A percentile compares a stretch with the other conserved stretches of the same genome.
phyloP scores from a whole-genome alignment of 2,113 vertebrate genomes.

The Agapornis roseicollis region DNA sequence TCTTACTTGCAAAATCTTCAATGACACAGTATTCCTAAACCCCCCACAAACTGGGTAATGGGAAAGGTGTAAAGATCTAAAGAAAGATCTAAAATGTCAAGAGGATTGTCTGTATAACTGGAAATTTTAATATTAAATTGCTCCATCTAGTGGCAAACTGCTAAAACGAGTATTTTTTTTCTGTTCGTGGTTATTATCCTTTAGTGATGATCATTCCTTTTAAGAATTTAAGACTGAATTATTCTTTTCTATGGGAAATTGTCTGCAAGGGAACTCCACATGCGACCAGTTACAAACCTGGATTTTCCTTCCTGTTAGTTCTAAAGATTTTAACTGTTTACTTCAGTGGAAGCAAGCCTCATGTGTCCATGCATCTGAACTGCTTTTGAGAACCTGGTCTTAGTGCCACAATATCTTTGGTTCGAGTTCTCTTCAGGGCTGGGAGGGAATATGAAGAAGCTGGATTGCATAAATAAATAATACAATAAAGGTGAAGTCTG shows the following conservation, averaged over 20 bases:
- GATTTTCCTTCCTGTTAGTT: background rate
- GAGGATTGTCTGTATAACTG: background rate
- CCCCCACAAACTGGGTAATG: background rate
- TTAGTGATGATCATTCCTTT: background rate
- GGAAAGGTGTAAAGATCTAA: background rate
- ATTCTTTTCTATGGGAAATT: background rate
- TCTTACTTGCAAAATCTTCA: background rate
- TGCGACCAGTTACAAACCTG: background rate
- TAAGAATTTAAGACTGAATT: background rate
- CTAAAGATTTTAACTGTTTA: background rate
- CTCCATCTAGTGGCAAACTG: slow-evolving; percentile 78
- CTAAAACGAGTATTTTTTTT: slow-evolving; percentile 30
- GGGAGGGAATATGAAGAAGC: background rate
- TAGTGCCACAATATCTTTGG: background rate
- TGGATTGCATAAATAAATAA: background rate
- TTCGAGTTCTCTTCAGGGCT: background rate
- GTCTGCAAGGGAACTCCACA: background rate
- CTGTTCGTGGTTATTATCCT: background rate
- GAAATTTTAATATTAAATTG: slow-evolving; percentile 71
- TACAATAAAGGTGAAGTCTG: background rate
- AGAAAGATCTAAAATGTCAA: background rate
- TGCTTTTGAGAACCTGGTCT: background rate
- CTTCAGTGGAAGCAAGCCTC: background rate
- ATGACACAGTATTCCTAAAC: background rate
- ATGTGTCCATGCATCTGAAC: background rate